Evolutionary conservation across 1,140 invertebrate genomes (phyloP), one percentile per base, ranked within the genome.

Genomic region (Elymnias hypermnestra): DNA sequence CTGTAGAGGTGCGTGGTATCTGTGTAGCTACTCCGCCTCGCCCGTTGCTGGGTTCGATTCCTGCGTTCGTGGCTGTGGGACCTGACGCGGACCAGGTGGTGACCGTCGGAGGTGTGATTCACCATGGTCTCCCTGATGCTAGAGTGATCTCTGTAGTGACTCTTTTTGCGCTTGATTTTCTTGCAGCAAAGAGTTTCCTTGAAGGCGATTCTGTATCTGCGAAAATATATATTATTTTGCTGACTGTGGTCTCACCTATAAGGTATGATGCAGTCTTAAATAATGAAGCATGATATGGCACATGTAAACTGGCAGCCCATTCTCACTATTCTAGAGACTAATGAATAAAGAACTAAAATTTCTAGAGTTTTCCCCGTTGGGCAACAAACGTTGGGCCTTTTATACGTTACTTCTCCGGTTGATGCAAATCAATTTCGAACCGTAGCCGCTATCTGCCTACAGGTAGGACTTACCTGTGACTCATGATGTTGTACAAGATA

Each of bases 401-500:
- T n/a, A n/a, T n/a, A n/a, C n/a, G n/a, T n/a, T n/a, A n/a, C n/a
- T n/a, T n/a, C n/a, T n/a, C n/a, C n/a, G n/a, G n/a, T n/a, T n/a
- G n/a, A n/a, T n/a, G n/a, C n/a, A n/a, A n/a, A n/a, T n/a, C n/a
- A n/a, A n/a, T n/a, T n/a, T n/a, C n/a, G n/a, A n/a, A n/a, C n/a
- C n/a, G n/a, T n/a, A n/a, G n/a, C n/a, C n/a, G n/a, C n/a, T n/a
- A n/a, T n/a, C n/a, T n/a, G n/a, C n/a, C n/a, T n/a, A n/a, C n/a
- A n/a, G n/a, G n/a, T n/a, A n/a, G n/a, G n/a, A n/a, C n/a, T 63
- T 15, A 87, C 84, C 85, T 74, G 49, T 90, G 88, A 3, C 95
- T 97, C 95, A 98, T 97, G 0, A 97, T 89, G 75, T 95, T 96
- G 73, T 98, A 98, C 0, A 98, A 81, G 49, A 97, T 94, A 0